Percentiles rank a stretch among this genome's conserved stretches.
These are phyloP conservation scores for Chrysemys picta DNA, from an alignment of 2,113 vertebrate genomes.

Conservation along the genomic window DNA sequence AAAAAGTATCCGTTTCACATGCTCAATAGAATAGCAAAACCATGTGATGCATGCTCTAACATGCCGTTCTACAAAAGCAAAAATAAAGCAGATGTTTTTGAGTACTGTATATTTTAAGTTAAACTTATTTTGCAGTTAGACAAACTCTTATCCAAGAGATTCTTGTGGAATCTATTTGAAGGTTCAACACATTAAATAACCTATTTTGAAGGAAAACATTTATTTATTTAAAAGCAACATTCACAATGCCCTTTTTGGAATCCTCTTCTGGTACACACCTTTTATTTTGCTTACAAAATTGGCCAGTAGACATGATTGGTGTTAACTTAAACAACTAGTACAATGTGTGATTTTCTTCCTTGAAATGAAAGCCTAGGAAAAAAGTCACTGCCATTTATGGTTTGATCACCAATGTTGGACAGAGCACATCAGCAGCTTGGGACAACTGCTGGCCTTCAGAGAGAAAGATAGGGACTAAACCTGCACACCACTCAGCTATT, in stretches of 20 bases:
- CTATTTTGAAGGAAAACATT: background rate
- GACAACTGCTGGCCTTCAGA: background rate
- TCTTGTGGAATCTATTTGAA: background rate
- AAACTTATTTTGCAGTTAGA: background rate
- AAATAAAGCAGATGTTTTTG: background rate
- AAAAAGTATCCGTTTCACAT: background rate
- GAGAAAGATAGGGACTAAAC: background rate
- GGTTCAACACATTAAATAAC: background rate
- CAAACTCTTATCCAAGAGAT: background rate
- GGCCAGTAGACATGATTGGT: background rate
- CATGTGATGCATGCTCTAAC: background rate
- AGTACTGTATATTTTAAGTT: background rate
- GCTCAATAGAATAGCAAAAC: background rate
- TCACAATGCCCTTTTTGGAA: background rate
- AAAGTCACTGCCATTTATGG: background rate
- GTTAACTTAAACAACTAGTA: background rate
- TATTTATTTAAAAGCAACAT: background rate
- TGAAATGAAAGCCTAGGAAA: background rate
- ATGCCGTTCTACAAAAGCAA: background rate
- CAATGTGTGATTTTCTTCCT: background rate
- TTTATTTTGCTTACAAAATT: background rate
- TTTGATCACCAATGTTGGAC: background rate
- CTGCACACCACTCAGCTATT: background rate
- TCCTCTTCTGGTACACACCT: background rate
- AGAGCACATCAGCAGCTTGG: background rate